These are phyloP conservation scores for Spisula solida DNA, from an alignment of 2,888 invertebrate species.

Conservation along the genomic window DNA sequence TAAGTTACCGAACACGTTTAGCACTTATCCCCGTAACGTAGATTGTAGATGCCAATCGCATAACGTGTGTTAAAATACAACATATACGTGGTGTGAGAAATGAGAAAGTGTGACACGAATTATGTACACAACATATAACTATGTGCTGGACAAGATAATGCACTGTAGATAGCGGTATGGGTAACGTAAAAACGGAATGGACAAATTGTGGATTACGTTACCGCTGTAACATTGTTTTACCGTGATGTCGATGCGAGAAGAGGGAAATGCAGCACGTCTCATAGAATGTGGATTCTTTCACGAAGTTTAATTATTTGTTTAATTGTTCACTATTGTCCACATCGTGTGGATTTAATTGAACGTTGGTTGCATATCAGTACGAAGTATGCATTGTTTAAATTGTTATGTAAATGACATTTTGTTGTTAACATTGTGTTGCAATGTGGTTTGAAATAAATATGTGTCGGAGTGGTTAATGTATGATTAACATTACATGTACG, in stretches of 20 bases:
- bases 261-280: neutral
- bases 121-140: neutral
- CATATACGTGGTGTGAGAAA: neutral
- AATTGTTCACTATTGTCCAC: no score
- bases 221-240: neutral
- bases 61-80: neutral
- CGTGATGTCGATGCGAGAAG: neutral
- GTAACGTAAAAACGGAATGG: no score
- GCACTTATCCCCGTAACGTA: neutral
- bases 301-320: no score
- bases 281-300: neutral
- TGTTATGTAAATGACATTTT: no score
- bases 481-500: no score
- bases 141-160: neutral
- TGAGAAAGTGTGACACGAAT: neutral
- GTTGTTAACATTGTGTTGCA: no score
- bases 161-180: no score
- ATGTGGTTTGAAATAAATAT: no score
- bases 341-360: no score
- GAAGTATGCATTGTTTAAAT: no score
- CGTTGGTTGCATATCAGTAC: no score
- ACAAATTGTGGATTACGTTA: neutral
- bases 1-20: neutral
- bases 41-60: neutral
- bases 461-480: no score